Evolutionary conservation across 2,888 invertebrate genomes (phyloP), one percentile per base, ranked within the genome.

Genomic region (Rotaria socialis): DNA sequence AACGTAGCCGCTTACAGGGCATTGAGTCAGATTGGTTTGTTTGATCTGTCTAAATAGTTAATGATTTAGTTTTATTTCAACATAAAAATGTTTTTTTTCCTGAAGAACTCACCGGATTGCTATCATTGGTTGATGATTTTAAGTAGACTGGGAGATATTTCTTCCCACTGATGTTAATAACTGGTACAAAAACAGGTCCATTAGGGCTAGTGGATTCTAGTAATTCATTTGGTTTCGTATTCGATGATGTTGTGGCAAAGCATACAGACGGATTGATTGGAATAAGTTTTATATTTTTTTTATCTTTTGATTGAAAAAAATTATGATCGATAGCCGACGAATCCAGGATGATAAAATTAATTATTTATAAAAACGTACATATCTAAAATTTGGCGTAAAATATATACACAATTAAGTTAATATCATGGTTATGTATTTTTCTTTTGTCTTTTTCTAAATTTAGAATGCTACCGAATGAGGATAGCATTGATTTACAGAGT

Each of bases 141-240:
- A 80, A 47, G 11, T 80, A 80, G n/a, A 80, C 80, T 10, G 80
- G 80, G 8, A 80, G n/a, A 47, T 80, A 80, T 80, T 80, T 80
- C n/a, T 80, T 43, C 14, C 47, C 43, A 47, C 47, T 80, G 47
- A 80, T 80, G n/a, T 80, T 47, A 47, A 80, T 80, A 80, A 80
- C 80, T 0, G 80, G 80, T 47, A 80, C 80, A n/a, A 80, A 80
- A 8, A 80, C 47, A n/a, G 80, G 80, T n/a, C 80, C 80, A 80
- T 80, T 80, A 22, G 43, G n/a, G 19, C 24, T 80, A 3, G 47
- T 2, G 10, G 80, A 11, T 80, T 47, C 8, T 24, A 47, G 35
- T 19, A 35, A 67, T 67, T 35, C 35, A 16, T 67, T 67, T 1
- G 67, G 35, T 16, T 35, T 35, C 10, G 47, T 80, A 3, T 14